Conservation (phyloP, 2,113 vertebrate genomes). For the Calidris pygmaea region DNA sequence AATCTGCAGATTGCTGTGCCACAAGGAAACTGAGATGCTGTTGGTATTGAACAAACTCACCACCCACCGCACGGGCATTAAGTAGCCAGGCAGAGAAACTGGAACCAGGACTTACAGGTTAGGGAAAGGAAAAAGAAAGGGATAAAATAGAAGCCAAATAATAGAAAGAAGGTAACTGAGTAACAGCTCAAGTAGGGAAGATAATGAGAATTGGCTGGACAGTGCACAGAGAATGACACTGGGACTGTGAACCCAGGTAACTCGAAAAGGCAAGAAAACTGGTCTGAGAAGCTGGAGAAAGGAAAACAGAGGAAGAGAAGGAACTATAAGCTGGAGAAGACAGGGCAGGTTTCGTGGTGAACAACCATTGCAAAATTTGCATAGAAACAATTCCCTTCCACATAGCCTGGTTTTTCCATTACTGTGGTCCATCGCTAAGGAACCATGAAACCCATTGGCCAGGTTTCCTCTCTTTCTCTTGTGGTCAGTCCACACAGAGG, state of each 20-base stretch:
- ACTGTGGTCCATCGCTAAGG: not conserved
- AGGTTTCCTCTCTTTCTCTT: not conserved
- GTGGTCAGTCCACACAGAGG: not conserved
- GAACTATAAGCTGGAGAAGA: not conserved
- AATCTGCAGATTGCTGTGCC: not conserved
- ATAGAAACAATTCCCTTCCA: not conserved
- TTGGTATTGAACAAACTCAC: not conserved
- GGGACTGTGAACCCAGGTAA: not conserved
- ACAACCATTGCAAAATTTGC: not conserved
- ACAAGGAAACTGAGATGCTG: not conserved
- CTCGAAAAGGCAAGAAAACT: not conserved
- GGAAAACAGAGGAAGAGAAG: not conserved
- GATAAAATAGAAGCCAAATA: not conserved
- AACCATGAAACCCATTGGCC: not conserved
- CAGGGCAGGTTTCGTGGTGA: not conserved
- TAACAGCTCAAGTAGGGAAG: not conserved
- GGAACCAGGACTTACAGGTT: not conserved
- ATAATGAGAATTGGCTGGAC: fast-evolving
- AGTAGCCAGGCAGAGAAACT: not conserved
- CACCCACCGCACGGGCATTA: not conserved
- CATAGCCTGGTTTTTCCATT: not conserved
- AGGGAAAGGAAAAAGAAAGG: not conserved
- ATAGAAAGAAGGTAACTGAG: not conserved
- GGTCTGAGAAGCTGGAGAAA: not conserved
- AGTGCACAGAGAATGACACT: fast-evolving